Evolutionary conservation across 2,888 invertebrate genomes (phyloP), one percentile per base, ranked within the genome.

Genomic region (Teinopalpus imperialis): DNA sequence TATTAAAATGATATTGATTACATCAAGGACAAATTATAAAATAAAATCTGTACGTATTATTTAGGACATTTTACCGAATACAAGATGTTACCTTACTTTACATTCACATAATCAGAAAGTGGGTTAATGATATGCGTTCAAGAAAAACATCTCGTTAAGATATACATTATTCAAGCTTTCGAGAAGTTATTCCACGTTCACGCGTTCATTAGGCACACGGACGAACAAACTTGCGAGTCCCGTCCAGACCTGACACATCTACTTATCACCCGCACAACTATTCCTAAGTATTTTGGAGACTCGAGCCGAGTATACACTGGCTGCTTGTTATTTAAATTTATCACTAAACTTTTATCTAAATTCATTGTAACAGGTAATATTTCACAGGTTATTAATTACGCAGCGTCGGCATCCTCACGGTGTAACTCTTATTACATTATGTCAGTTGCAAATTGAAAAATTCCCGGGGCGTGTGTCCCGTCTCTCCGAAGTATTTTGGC

Each of bases 391-490:
- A 88, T 87, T 88, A 88, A 88, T 88, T 88, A 85, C 81, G 76
- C 71, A 79, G 80, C 78, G 76, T 74, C 69, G 70, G 81, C 82
- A 81, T 85, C 74, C 81, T 79, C 73, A 76, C 81, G 74, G 80
- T 85, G 87, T 86, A 86, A 87, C 81, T 86, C 86, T 88, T 86
- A 88, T 87, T 81, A 86, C 82, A 85, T 86, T 85, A 87, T 83
- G 83, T 87, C 83, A 85, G 87, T 82, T 81, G 83, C 83, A 86
- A 88, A 87, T 88, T 88, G 86, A 87, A 88, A 88, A 88, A 88
- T 88, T 87, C 86, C 85, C 83, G 79, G 74, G 77, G 85, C 82
- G 83, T 86, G 81, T 86, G 86, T 87, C 85, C 83, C 88, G 81
- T 77, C 81, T 78, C 82, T 75, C 71, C 78, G 74, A 85, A 86